Evolutionary conservation across 2,113 vertebrate genomes (phyloP), one percentile per base, ranked within the genome.

Genomic region (Microcebus ravelobensis): DNA sequence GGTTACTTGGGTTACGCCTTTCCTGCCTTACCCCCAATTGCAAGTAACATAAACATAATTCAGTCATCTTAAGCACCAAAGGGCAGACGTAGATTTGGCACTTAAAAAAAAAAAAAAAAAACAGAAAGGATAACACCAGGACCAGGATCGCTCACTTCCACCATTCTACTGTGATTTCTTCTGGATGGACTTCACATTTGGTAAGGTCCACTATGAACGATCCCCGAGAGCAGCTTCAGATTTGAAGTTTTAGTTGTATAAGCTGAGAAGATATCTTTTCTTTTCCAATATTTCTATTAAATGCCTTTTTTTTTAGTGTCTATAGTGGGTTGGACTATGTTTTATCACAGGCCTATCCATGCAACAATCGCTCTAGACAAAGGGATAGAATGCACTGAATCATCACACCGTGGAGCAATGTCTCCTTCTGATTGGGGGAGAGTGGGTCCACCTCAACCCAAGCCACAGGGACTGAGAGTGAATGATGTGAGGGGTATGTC

Each of bases 1-100:
- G 9, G 2, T 50, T 48, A 2, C 39, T 12, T 8, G 6, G 4
- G 23, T 23, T 71, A 10, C 23, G 6, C 2, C 12, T 27, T 3
- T 4, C 4, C 0, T 42, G 8, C 1, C 4, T 11, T 4, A 6
- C 5, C 6, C 55, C 59, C 11, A 7, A 0, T 17, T 17, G 63
- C 12, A 83, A 80, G 39, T 25, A 48, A 31, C 10, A 48, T 2
- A 23, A 45, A 48, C 2, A 2, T 2, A 11, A 55, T 31, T 48
- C 29, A 68, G 7, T 70, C 14, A 73, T 31, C 48, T 74, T 50
- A 52, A 61, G 11, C 6, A 83, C 67, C 29, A 68, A 20, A n/a
- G 11, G 79, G 12, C 29, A 74, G n/a, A 45, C 82, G 29, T 36
- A 71, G 20, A 50, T 61, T 87, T 55, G 18, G 7, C 8, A 29